A percentile compares a stretch with the other conserved stretches of the same genome.
These are phyloP conservation scores for Napeogenes sylphis DNA, from an alignment of 2,888 invertebrate species.

Conservation along the genomic window DNA sequence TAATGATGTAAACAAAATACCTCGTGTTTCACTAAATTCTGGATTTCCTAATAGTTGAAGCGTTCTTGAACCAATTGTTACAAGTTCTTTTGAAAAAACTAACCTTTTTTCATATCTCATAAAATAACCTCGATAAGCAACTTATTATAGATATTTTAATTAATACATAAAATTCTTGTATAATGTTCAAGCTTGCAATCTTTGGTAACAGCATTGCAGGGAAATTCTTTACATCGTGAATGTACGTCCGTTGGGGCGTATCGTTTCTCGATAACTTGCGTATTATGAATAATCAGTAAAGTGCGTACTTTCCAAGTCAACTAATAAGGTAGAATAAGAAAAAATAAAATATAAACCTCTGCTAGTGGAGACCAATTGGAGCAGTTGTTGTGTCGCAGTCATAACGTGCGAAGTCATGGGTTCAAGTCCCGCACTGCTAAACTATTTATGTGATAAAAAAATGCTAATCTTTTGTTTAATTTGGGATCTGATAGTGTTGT, in stretches of 20 bases:
- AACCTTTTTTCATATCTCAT: too few species aligned
- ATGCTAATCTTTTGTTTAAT: too few species aligned
- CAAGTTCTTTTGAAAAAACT: too few species aligned
- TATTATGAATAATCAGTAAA: conserved; percentile 21
- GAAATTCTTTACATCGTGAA: conserved; percentile 19
- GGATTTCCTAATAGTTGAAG: background rate
- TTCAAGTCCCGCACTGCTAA: too few species aligned
- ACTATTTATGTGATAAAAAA: too few species aligned
- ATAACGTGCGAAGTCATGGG: too few species aligned
- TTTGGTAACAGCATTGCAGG: conserved; percentile 11
- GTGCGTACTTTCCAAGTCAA: background rate
- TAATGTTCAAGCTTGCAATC: background rate
- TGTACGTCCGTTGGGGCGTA: conserved; percentile 18
- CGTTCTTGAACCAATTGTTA: too few species aligned
- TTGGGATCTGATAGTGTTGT: too few species aligned
- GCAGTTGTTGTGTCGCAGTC: too few species aligned
- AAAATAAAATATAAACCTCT: background rate
- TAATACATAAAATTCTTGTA: background rate
- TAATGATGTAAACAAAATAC: background rate
- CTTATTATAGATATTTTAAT: background rate
- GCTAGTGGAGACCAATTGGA: too few species aligned
- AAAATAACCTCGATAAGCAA: background rate
- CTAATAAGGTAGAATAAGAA: background rate
- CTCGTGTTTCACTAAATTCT: background rate
- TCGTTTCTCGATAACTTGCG: conserved; percentile 27